Evolutionary conservation across 2,888 invertebrate genomes (phyloP).

Genomic region (Melanophora roralis): DNA sequence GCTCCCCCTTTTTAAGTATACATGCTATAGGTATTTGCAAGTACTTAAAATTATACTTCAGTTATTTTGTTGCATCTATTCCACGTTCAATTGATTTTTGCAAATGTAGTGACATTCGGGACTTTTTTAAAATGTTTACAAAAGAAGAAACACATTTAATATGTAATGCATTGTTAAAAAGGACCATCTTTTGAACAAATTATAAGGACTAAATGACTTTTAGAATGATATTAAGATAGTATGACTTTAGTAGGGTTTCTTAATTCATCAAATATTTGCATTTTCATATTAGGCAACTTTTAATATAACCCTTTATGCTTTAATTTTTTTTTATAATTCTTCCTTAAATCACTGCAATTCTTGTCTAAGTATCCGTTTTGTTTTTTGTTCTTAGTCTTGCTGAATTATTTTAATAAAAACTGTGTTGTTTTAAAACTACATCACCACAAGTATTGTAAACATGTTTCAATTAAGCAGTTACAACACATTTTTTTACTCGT

Average conservation of each 20-base stretch:
- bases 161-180: slow-evolving; percentile 14
- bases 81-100: slow-evolving; percentile 43
- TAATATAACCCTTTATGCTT: too few species aligned
- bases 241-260: too few species aligned
- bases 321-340: too few species aligned
- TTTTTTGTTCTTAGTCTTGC: too few species aligned
- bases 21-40: too few species aligned
- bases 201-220: background rate
- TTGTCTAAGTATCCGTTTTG: too few species aligned
- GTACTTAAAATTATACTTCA: too few species aligned
- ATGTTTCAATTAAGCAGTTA: slow-evolving; percentile 26
- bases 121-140: slow-evolving; percentile 29
- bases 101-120: background rate
- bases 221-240: background rate
- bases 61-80: slow-evolving; percentile 24
- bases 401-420: background rate
- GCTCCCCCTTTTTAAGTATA: too few species aligned
- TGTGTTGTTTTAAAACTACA: slow-evolving; percentile 33
- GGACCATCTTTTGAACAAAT: background rate
- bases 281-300: too few species aligned
- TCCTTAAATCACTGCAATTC: too few species aligned
- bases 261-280: too few species aligned
- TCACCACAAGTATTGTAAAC: slow-evolving; percentile 33
- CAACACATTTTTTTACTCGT: background rate
- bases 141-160: background rate